Conservation (phyloP, 2,797 vertebrate species). For the Rhadinocentrus ornatus region DNA sequence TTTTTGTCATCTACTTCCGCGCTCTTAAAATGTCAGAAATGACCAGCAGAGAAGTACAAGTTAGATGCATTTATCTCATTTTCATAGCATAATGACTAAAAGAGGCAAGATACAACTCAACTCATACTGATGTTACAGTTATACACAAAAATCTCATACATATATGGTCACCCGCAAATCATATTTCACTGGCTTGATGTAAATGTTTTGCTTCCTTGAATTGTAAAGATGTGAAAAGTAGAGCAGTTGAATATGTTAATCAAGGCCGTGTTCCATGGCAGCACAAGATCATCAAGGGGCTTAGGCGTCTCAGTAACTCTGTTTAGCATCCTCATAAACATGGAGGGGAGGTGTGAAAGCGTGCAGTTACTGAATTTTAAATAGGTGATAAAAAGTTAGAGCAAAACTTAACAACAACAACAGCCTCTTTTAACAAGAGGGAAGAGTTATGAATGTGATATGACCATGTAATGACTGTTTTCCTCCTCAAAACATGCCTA, state of each 20-base stretch:
- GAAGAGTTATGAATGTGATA: too few species aligned
- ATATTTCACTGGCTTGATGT: slow-evolving; percentile 9
- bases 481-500: too few species aligned
- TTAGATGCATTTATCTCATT: slow-evolving; percentile 34
- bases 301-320: slow-evolving; percentile 28
- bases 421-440: too few species aligned
- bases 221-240: slow-evolving; percentile 58
- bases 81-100: slow-evolving; percentile 44
- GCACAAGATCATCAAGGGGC: slow-evolving; percentile 43
- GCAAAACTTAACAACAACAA: too few species aligned
- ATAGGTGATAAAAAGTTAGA: too few species aligned
- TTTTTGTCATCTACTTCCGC: slow-evolving; percentile 56
- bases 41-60: slow-evolving; percentile 21
- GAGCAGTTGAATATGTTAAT: slow-evolving; percentile 70
- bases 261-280: slow-evolving; percentile 52
- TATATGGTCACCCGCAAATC: background rate
- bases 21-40: slow-evolving; percentile 28
- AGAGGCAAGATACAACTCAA: background rate
- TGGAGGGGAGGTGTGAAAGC: slow-evolving; percentile 14
- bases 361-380: background rate
- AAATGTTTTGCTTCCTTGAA: slow-evolving; percentile 27
- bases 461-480: too few species aligned
- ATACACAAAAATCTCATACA: background rate
- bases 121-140: slow-evolving; percentile 10
- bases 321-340: slow-evolving; percentile 20